Evolutionary conservation across 2,113 vertebrate species (phyloP), one percentile per base, ranked within the genome.

Genomic region (Bubo bubo): DNA sequence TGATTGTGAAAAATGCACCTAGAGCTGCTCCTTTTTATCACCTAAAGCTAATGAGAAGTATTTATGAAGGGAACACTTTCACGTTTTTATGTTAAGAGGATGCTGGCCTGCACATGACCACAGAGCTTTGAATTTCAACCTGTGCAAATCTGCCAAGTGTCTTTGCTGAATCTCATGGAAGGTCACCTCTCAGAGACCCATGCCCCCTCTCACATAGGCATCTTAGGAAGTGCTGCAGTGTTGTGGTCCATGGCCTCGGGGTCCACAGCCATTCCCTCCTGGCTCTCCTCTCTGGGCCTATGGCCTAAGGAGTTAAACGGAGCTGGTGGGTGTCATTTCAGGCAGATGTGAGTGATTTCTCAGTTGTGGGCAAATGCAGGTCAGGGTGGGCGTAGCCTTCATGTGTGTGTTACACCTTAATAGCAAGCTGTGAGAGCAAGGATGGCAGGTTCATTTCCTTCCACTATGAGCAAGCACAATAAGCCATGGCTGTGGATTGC

Each of bases 231-330:
- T 1, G 0, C 30, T 75, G 37, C 14, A 49, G 37, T 7, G 30
- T 17, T 59, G 37, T 59, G 50, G 16, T 55, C 23, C 0, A 1
- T 12, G 26, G 45, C 50, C 23, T 73, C 0, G 0, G 39, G 20
- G 37, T 72, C 84, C 66, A 6, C 16, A 63, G 16, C 60, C 5
- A 1, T 14, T 62, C 32, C 50, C 28, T 81, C 4, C 1, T n/a
- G 41, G 63, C 27, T 43, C 30, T 68, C 10, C 35, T 45, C 37
- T 47, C 43, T n/a, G n/a, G 21, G 12, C 45, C 49, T 24, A 9
- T 4, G 70, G 72, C 60, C 64, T 70, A 47, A 91, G 49, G 62
- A 47, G 66, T 52, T 73, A 34, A 90, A 41, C 2, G 3, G n/a
- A 90, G 50, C 28, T 52, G n/a, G 7, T 50, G 26, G 45, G 62